Percentiles rank a stretch among this genome's conserved stretches.
Conservation (phyloP, 2,113 vertebrate genomes). For the Acanthochromis polyacanthus region DNA sequence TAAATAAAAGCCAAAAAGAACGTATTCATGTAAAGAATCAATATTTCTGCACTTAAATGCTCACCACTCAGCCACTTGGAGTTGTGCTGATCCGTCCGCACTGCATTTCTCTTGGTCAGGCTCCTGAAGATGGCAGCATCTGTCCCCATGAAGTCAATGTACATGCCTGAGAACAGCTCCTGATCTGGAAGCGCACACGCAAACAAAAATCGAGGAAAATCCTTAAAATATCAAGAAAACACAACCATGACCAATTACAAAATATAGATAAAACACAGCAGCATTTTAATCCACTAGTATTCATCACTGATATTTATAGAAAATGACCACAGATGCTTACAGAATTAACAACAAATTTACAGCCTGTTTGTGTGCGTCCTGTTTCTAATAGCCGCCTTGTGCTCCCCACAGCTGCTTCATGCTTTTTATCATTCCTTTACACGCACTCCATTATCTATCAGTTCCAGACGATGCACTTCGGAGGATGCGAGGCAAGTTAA, state of each 20-base stretch:
- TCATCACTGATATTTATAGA: neutral
- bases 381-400: conserved; percentile 17
- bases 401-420: conserved; percentile 17
- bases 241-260: neutral
- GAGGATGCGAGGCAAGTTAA: conserved; percentile 25
- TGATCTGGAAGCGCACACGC: conserved; percentile 85
- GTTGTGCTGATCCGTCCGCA: conserved; percentile 97
- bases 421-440: conserved; percentile 51
- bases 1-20: neutral
- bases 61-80: conserved; percentile 99
- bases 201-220: neutral
- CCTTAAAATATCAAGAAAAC: neutral
- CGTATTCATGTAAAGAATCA: neutral
- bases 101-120: conserved; percentile 93
- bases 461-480: conserved; percentile 41
- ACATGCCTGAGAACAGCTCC: conserved; percentile 98
- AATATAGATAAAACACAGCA: too few relatives aligned
- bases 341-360: neutral
- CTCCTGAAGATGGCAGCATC: conserved; percentile 98
- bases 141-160: conserved; percentile 99
- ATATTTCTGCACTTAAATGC: conserved; percentile 20
- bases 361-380: conserved; percentile 30
- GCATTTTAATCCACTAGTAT: neutral
- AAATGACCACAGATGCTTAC: neutral
- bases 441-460: conserved; percentile 53